Evolutionary conservation across 2,797 vertebrate species (phyloP).

Genomic region (Xenentodon cancila): DNA sequence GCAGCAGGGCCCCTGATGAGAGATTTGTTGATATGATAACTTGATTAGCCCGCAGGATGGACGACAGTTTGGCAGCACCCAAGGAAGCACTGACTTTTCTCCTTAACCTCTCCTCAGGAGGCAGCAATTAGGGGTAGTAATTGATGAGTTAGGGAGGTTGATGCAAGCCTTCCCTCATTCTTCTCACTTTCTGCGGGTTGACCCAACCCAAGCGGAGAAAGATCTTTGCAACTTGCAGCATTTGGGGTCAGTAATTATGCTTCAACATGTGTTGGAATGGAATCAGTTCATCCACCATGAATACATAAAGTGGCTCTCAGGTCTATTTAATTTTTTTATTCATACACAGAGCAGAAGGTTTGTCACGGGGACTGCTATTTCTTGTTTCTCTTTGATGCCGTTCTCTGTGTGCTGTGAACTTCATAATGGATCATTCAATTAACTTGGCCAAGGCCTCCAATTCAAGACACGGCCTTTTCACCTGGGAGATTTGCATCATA

Average conservation of each 20-base stretch:
- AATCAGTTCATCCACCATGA: constrained; percentile 17
- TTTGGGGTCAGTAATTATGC: too few species aligned
- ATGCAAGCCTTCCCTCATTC: constrained; percentile 38
- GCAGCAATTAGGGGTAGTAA: constrained; percentile 79
- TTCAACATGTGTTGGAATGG: background rate
- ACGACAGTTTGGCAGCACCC: constrained; percentile 75
- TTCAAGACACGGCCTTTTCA: constrained; percentile 64
- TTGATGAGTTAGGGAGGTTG: constrained; percentile 75
- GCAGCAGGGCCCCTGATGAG: constrained; percentile 74
- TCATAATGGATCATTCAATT: constrained; percentile 71
- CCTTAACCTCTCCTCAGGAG: constrained; percentile 83
- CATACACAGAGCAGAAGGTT: constrained; percentile 17
- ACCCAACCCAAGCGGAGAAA: background rate
- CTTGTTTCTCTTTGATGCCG: constrained; percentile 31
- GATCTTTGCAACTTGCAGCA: background rate
- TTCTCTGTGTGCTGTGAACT: constrained; percentile 45
- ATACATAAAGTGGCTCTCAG: constrained; percentile 28
- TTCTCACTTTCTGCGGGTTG: constrained; percentile 21
- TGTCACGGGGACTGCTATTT: constrained; percentile 29
- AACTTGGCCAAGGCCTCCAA: constrained; percentile 70
- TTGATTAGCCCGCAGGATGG: constrained; percentile 82
- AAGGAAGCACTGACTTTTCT: constrained; percentile 71
- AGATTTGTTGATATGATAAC: constrained; percentile 88
- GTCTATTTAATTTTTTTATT: constrained; percentile 8
- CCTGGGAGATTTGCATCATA: constrained; percentile 78